Base-by-base conservation (phyloP, 2,888 invertebrate species). In the Spilarctia lutea region DNA sequence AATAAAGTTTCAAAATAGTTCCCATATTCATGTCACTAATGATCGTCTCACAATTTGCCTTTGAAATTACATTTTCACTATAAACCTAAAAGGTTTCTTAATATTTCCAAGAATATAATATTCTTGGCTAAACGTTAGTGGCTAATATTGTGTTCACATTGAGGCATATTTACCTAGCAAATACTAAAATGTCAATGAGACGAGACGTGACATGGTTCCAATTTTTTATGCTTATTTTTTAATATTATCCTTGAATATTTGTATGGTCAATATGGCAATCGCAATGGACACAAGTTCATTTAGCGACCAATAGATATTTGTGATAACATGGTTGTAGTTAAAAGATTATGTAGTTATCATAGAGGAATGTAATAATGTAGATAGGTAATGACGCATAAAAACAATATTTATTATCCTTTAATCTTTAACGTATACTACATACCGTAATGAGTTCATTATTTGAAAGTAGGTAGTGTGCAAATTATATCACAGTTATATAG, bases 181-280 rank as follows among this genome's bases (percentile, higher is more conserved):
- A 77, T 74, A 66, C 74, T 73, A 77, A 68, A 56, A 81, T 71
- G 73, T 75, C 63, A 63, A 18, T 63, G 63, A 63, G 63, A 30
- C 30, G 39, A 66, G 3, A 66, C 39, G 39, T 66, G 65, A 30
- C 30, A 60, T 60, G 60, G 27, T 56, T 56, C 30, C 8, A 63
- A 63, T 30, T 30, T 27, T 13, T 27, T 35, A 27, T 27, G 60
- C 27, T 16, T 6, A 16, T 6, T 60, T 60, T 60, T 56, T 56
- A 10, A 60, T 27, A 27, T 27, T 27, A 27, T n/a, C 13, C 27
- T 27, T 63, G 30, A 63, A 30, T 6, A 63, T 13, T 63, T 1
- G 3, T 52, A 24, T 24, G 11, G n/a, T 24, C n/a, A 11, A 48
- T 48, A 20, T 48, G 48, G 48, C 52, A 52, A 24, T 52, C 6